Base-by-base conservation (phyloP, 2,888 invertebrate species). In the Aleiodes testaceus region DNA sequence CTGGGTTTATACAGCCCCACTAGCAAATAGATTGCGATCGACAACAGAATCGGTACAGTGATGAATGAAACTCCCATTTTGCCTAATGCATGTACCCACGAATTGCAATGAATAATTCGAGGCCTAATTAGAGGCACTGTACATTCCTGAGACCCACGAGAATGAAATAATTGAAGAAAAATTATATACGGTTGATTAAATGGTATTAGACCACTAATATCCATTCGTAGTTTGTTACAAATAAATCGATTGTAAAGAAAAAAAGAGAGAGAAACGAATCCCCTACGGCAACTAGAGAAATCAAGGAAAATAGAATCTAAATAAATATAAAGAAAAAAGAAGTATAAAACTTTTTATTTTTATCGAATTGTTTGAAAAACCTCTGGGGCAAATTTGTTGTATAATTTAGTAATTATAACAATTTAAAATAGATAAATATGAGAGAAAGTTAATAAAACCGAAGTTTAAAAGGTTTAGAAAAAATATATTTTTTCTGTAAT, bases 1-100 rank as follows among this genome's bases (percentile, higher is more conserved):
- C 0, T 91, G 91, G 91, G 88, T 90, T 72, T 92, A 90, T 85
- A 88, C 86, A 75, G 82, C 85, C 20, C 91, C 91, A 3, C 88
- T 91, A 44, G 88, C 84, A 74, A 89, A 88, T 74, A 89, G 91
- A 79, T 75, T 88, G 52, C 75, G 79, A 49, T 61, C 61, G 55
- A 77, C 49, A 36, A 59, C 26, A n/a, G 45, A 66, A 52, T 42
- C 30, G 44, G 30, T 45, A 11, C 44, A 66, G 36, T 52, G 47
- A 63, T 52, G 16, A 61, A 49, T 61, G 22, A 47, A 59, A 59
- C 9, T 16, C 3, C 7, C 36, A 14, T 59, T 42, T 36, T 30
- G 42, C 59, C 36, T 59, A 59, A 59, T 18, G 36, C 14, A 14
- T 59, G 36, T n/a, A 59, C 2, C 59, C 42, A 59, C 36, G 42